phyloP scores from a whole-genome alignment of 2,797 vertebrate species.

The Otolemur crassicaudatus region DNA sequence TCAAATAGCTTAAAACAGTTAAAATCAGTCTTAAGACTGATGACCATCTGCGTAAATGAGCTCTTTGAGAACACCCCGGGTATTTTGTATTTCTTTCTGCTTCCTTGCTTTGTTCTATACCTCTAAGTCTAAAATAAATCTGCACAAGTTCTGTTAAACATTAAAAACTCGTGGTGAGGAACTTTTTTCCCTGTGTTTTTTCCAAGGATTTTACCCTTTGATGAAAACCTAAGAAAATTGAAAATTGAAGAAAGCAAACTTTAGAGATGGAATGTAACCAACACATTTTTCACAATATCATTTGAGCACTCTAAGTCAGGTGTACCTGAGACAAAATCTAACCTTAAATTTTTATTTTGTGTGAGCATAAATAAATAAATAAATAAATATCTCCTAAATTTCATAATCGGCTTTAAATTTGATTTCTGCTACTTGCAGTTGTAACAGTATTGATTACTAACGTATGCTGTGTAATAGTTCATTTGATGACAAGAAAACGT shows the following conservation, averaged over 20 bases:
- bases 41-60: neutral
- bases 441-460: constrained; percentile 11
- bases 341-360: neutral
- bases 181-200: neutral
- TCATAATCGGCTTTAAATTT: neutral
- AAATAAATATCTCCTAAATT: neutral
- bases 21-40: neutral
- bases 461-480: neutral
- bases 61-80: neutral
- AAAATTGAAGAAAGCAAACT: constrained; percentile 9
- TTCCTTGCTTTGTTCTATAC: neutral
- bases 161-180: neutral
- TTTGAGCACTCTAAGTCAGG: neutral
- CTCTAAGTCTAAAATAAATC: neutral
- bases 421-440: constrained; percentile 12
- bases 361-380: neutral
- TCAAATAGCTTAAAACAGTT: neutral
- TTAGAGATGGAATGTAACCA: constrained; percentile 25
- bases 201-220: neutral
- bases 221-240: constrained; percentile 48
- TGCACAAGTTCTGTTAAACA: neutral
- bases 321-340: neutral
- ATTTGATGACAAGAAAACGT: neutral
- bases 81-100: neutral
- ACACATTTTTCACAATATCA: neutral